phyloP scores from a whole-genome alignment of 2,888 invertebrate species.

The Anorthoa munda region DNA sequence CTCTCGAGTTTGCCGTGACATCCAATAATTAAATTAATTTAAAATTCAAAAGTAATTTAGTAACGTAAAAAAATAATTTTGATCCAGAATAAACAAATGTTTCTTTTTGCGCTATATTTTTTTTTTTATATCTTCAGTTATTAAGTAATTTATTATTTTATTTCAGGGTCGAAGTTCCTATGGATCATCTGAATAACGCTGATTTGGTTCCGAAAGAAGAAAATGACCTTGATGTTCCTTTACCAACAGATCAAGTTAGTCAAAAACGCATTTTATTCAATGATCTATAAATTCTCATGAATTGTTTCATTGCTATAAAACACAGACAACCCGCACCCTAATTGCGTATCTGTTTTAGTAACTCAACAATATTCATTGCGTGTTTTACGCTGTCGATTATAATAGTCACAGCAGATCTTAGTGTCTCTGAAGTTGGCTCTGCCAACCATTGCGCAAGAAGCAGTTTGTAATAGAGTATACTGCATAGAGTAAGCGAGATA shows the following conservation, averaged over 20 bases:
- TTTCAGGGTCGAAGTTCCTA: slow-evolving; percentile 93
- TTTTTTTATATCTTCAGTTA: background rate
- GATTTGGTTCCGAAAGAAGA: slow-evolving; percentile 90
- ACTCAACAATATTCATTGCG: no score
- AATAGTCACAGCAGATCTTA: no score
- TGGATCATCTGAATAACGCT: slow-evolving; percentile 90
- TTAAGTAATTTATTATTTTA: slow-evolving; percentile 26
- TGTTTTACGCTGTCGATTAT: no score
- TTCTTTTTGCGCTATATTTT: fast-evolving
- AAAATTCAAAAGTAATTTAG: background rate
- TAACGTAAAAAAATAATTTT: background rate
- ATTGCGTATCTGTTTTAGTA: no score
- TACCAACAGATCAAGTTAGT: slow-evolving; percentile 95
- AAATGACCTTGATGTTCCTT: slow-evolving; percentile 94
- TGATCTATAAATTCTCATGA: background rate
- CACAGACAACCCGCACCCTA: no score
- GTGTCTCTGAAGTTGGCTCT: no score
- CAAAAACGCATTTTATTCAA: slow-evolving; percentile 17
- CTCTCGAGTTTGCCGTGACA: background rate
- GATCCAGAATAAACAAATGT: background rate
- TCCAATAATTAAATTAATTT: background rate
- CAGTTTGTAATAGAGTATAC: no score
- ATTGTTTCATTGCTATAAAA: background rate
- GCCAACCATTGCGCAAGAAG: no score
- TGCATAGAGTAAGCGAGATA: no score